phyloP scores from a whole-genome alignment of 2,113 vertebrate genomes.

The Burhinus bistriatus region DNA sequence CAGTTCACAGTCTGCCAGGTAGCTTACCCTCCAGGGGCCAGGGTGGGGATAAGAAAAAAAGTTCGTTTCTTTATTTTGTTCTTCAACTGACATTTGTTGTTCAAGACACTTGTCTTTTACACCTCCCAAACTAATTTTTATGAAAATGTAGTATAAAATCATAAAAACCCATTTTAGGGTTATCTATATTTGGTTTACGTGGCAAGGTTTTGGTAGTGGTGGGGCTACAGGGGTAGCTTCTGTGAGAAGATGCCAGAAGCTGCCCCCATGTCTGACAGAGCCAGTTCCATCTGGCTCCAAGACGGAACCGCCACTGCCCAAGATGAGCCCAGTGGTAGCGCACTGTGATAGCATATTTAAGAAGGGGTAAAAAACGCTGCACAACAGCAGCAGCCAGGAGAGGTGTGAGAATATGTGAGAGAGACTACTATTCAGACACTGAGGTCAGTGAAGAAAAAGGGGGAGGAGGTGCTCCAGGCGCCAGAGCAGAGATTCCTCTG shows the following conservation, averaged over 20 bases:
- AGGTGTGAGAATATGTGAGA: background rate
- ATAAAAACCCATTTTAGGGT: background rate
- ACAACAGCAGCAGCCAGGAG: background rate
- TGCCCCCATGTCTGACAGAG: background rate
- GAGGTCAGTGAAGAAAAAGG: background rate
- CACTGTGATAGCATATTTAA: background rate
- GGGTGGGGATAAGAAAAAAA: background rate
- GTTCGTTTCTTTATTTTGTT: background rate
- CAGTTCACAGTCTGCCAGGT: background rate
- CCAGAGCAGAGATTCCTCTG: background rate
- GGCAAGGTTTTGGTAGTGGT: background rate
- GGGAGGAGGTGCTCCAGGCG: background rate
- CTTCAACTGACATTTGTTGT: background rate
- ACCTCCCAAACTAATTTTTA: background rate
- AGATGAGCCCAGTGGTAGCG: background rate
- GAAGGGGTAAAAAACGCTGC: background rate
- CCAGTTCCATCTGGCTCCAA: background rate
- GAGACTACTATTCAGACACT: background rate
- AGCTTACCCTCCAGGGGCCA: background rate
- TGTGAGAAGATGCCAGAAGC: background rate
- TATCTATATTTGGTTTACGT: background rate
- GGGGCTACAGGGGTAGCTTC: background rate
- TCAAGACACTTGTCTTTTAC: background rate
- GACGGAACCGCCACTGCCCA: fast-evolving
- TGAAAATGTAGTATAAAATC: background rate